Percentiles rank a stretch among this genome's conserved stretches.
Evolutionary conservation across 2,888 invertebrate species (phyloP).

Genomic region (Oscheius myriophilus): DNA sequence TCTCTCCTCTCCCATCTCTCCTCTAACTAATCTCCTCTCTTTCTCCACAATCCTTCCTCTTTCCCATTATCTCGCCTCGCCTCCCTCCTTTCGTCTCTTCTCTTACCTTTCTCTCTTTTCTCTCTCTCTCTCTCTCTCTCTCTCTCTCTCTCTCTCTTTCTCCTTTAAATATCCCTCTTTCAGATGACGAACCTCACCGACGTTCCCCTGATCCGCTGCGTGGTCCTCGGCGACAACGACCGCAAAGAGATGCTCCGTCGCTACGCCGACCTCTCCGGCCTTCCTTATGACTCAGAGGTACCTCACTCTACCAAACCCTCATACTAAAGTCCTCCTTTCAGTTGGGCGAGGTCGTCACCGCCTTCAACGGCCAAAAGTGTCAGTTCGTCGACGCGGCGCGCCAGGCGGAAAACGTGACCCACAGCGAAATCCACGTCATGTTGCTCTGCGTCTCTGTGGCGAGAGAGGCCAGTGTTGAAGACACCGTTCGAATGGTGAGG

Average conservation of each 20-base stretch:
- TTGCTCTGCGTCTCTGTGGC: slow-evolving; percentile 33
- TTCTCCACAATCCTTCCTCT: background rate
- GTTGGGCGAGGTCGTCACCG: slow-evolving; percentile 28
- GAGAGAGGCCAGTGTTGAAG: slow-evolving; percentile 20
- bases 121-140: slow-evolving; percentile 4
- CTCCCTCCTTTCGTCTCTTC: slow-evolving; percentile 10
- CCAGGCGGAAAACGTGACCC: slow-evolving; percentile 13
- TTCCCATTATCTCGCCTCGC: slow-evolving; percentile 11
- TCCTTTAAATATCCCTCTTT: background rate
- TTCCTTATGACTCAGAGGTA: slow-evolving; percentile 22
- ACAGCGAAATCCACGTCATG: slow-evolving; percentile 27
- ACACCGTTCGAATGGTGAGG: slow-evolving; percentile 29
- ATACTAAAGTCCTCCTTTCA: background rate
- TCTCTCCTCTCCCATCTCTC: background rate
- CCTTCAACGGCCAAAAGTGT: slow-evolving; percentile 35
- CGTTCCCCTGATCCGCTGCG: slow-evolving; percentile 28
- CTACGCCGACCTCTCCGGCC: slow-evolving; percentile 24
- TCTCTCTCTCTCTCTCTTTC: slow-evolving; percentile 14
- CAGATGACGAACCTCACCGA: slow-evolving; percentile 28
- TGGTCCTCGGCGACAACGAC: slow-evolving; percentile 28
- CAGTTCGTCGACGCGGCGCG: slow-evolving; percentile 23
- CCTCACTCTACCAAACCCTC: background rate
- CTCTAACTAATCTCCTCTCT: slow-evolving; percentile 6
- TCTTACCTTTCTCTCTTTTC: slow-evolving; percentile 9
- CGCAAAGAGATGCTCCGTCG: slow-evolving; percentile 17